phyloP scores from a whole-genome alignment of 2,888 invertebrate genomes.

The Trissoscelio sp. region DNA sequence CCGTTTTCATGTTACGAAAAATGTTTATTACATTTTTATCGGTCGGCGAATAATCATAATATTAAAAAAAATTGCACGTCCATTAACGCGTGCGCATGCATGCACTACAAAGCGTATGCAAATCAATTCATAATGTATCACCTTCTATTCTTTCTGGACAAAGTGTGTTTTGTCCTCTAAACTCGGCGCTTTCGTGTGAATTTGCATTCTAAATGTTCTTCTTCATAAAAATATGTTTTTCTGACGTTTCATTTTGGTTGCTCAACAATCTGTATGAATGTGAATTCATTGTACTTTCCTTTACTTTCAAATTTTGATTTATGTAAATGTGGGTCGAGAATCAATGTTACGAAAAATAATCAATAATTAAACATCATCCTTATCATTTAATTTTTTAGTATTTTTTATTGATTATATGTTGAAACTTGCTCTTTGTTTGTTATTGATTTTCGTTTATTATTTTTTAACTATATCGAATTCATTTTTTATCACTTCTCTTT shows the following conservation, averaged over 20 bases:
- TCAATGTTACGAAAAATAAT: too few relatives aligned
- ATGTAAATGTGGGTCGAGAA: too few relatives aligned
- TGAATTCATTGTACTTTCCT: not conserved
- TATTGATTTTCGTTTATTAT: too few relatives aligned
- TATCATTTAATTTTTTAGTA: too few relatives aligned
- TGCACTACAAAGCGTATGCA: slow-evolving; percentile 2
- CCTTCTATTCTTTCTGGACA: slow-evolving; percentile 15
- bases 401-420: too few relatives aligned
- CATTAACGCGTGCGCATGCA: not conserved
- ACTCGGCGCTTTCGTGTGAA: slow-evolving; percentile 17
- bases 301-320: too few relatives aligned
- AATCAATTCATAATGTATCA: slow-evolving; percentile 20
- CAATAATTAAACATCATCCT: too few relatives aligned
- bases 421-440: too few relatives aligned
- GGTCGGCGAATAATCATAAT: too few relatives aligned
- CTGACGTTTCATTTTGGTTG: not conserved
- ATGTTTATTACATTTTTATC: not conserved
- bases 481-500: too few relatives aligned
- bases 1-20: not conserved
- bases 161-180: slow-evolving; percentile 19
- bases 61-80: not conserved
- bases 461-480: too few relatives aligned
- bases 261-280: too few relatives aligned
- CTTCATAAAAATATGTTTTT: not conserved
- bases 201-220: slow-evolving; percentile 16